A percentile compares a stretch with the other conserved stretches of the same genome.
Conservation (phyloP, 2,888 invertebrate genomes). For the Prenolepis imparis region DNA sequence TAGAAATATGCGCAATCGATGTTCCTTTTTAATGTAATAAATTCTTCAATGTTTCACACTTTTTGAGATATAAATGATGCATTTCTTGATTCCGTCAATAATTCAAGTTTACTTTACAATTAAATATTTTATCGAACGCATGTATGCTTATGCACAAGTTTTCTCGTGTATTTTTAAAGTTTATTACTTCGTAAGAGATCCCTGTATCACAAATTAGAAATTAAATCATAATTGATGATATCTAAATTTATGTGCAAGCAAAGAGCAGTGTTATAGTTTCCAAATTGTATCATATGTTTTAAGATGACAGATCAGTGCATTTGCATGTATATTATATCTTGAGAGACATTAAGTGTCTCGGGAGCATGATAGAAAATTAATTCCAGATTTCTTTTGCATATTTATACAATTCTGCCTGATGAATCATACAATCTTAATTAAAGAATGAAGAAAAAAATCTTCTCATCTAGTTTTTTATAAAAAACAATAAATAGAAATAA, state of each 20-base stretch:
- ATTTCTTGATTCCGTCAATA: neutral
- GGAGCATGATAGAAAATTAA: neutral
- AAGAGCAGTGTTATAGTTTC: neutral
- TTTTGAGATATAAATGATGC: neutral
- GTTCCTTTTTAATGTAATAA: neutral
- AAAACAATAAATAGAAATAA: neutral
- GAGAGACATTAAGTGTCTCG: neutral
- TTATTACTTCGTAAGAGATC: neutral
- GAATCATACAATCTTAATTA: neutral
- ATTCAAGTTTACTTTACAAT: neutral
- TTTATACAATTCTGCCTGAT: neutral
- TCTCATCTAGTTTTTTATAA: neutral
- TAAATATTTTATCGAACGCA: neutral
- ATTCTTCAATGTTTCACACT: neutral
- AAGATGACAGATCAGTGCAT: neutral
- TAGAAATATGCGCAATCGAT: neutral
- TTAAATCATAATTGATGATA: neutral
- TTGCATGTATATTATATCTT: neutral
- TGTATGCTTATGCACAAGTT: neutral
- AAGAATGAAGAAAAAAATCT: neutral
- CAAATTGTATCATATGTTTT: neutral
- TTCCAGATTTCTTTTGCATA: neutral
- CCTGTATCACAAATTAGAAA: neutral
- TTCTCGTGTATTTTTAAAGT: constrained; percentile 3
- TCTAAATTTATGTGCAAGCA: neutral